These are phyloP conservation scores for Drosophila mauritiana DNA, from an alignment of 1,140 invertebrate genomes.

Conservation along the genomic window DNA sequence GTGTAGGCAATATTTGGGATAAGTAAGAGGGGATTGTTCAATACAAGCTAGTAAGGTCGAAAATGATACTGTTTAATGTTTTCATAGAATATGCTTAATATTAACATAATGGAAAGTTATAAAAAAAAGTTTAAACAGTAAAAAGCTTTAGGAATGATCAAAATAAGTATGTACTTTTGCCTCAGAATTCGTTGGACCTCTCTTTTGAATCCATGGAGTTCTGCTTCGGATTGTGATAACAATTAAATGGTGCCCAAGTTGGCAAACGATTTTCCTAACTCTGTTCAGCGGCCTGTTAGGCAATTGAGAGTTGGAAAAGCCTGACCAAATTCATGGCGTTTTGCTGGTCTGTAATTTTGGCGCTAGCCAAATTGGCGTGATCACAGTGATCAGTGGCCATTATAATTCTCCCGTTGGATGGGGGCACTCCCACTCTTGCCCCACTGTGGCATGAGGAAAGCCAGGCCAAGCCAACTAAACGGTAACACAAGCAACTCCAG, in stretches of 20 bases:
- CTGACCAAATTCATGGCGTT: slow-evolving; percentile 5
- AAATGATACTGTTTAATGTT: no score
- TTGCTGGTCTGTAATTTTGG: slow-evolving; percentile 16
- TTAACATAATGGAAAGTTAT: neutral
- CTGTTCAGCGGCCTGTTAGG: neutral
- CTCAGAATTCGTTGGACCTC: neutral
- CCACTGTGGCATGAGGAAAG: slow-evolving; percentile 51
- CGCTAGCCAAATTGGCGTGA: slow-evolving; percentile 17
- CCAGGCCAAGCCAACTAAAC: slow-evolving; percentile 27
- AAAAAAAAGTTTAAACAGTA: neutral
- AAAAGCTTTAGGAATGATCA: no score
- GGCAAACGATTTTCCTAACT: neutral
- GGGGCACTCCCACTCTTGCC: slow-evolving; percentile 14
- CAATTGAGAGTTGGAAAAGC: slow-evolving; percentile 4
- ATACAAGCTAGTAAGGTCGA: no score
- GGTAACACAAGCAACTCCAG: slow-evolving; percentile 21
- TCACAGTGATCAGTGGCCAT: slow-evolving; percentile 19
- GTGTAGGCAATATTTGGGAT: no score
- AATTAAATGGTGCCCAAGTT: neutral
- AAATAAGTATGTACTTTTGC: no score
- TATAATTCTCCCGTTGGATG: slow-evolving; percentile 16
- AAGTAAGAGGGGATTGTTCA: no score
- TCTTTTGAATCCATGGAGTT: neutral
- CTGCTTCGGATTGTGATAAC: neutral
- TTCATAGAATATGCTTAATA: no score